These are phyloP conservation scores for Drosophila paranaensis DNA, from an alignment of 2,888 invertebrate species.

Conservation along the genomic window DNA sequence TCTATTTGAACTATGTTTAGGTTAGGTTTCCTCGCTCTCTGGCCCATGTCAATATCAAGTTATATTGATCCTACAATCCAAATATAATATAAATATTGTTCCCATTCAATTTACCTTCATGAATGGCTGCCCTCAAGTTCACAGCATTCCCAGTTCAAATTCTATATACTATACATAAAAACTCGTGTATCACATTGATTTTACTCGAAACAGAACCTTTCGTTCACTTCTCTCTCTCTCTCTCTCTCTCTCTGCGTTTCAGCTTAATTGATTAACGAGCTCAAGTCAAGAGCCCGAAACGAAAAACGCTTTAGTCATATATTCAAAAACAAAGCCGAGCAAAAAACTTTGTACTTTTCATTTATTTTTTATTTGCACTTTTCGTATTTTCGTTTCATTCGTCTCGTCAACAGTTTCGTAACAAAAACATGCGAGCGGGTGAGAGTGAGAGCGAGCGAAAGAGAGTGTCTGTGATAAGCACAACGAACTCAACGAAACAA, in stretches of 20 bases:
- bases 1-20: no score
- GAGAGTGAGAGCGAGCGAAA: constrained; percentile 12
- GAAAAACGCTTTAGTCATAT: constrained; percentile 38
- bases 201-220: background rate
- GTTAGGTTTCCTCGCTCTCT: no score
- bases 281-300: constrained; percentile 37
- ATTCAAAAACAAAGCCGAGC: constrained; percentile 16
- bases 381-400: constrained; percentile 9
- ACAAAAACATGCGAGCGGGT: constrained; percentile 45
- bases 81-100: no score
- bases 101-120: background rate
- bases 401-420: constrained; percentile 62
- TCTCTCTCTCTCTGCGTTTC: background rate
- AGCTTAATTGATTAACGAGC: constrained; percentile 18
- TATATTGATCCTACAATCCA: no score
- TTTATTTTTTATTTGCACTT: background rate
- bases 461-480: constrained; percentile 33
- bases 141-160: background rate
- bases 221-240: background rate
- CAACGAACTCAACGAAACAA: constrained; percentile 30
- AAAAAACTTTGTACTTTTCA: constrained; percentile 41
- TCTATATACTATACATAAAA: background rate
- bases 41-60: no score
- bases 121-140: background rate
- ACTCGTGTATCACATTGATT: background rate